A percentile compares a stretch with the other conserved stretches of the same genome.
phyloP scores from a whole-genome alignment of 2,888 invertebrate species.

The Agrochola circellaris region DNA sequence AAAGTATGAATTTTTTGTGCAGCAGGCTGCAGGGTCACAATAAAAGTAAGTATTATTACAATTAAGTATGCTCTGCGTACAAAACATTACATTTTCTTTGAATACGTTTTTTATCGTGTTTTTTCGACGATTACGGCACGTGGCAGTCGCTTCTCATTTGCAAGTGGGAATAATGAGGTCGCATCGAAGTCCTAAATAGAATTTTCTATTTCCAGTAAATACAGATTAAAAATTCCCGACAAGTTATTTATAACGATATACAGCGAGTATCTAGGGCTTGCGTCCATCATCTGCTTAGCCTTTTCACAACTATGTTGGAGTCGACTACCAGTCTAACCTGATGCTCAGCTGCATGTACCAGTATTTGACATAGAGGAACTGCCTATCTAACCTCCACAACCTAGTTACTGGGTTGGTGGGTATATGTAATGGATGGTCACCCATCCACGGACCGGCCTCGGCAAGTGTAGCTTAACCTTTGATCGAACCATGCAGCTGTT shows the following conservation, averaged over 20 bases:
- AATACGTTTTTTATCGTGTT: neutral
- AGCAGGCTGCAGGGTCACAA: neutral
- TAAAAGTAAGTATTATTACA: too few relatives aligned
- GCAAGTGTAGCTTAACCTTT: neutral
- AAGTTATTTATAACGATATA: neutral
- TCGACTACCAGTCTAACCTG: neutral
- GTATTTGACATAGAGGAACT: neutral
- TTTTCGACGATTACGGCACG: neutral
- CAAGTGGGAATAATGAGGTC: neutral
- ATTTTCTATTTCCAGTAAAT: conserved; percentile 1
- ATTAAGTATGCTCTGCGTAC: neutral
- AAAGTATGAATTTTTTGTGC: neutral
- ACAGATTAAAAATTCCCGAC: neutral
- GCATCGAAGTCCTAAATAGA: neutral
- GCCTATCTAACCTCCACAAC: neutral
- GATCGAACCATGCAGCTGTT: too few relatives aligned
- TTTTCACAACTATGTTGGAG: neutral
- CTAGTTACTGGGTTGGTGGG: too few relatives aligned
- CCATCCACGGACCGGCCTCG: too few relatives aligned
- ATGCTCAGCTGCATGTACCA: neutral
- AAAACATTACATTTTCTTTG: neutral
- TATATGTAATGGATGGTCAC: neutral
- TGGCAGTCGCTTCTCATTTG: too few relatives aligned
- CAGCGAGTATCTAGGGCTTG: neutral
- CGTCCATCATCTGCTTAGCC: neutral